Conservation (phyloP, 2,797 vertebrate genomes). For the Percopsis omiscomaycus region DNA sequence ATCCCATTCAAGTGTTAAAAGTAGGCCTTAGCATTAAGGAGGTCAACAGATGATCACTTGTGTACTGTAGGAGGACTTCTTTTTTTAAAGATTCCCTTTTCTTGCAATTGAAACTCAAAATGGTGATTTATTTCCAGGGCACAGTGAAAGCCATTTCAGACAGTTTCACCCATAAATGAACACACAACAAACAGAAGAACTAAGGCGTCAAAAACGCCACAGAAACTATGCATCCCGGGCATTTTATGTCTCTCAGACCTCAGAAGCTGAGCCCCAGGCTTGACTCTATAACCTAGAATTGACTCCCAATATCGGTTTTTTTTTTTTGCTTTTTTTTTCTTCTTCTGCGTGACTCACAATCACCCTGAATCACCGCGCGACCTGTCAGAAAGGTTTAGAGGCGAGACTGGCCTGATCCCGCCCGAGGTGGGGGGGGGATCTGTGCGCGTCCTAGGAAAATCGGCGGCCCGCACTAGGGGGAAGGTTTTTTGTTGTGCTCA, state of each 20-base stretch:
- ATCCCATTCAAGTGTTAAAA: too few relatives aligned
- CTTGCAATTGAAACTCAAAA: slow-evolving; percentile 8
- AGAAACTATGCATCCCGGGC: slow-evolving; percentile 3
- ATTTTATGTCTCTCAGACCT: slow-evolving; percentile 4
- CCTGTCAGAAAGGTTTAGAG: slow-evolving; percentile 60
- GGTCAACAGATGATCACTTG: too few relatives aligned
- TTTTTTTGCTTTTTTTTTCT: slow-evolving; percentile 13
- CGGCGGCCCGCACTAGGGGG: slow-evolving; percentile 13
- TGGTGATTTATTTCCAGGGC: slow-evolving; percentile 27
- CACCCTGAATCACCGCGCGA: slow-evolving; percentile 58
- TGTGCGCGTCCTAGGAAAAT: slow-evolving; percentile 31
- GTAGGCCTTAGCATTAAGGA: too few relatives aligned
- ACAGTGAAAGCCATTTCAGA: slow-evolving; percentile 41
- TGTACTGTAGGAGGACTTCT: too few relatives aligned
- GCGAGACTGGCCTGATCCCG: slow-evolving; percentile 20
- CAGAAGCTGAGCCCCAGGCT: neutral
- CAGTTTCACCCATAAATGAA: slow-evolving; percentile 7
- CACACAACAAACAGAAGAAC: slow-evolving; percentile 36
- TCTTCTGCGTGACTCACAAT: slow-evolving; percentile 40
- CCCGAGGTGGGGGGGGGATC: slow-evolving; percentile 22
- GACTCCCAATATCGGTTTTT: slow-evolving; percentile 17
- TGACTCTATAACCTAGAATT: slow-evolving; percentile 16
- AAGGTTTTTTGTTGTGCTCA: slow-evolving; percentile 26
- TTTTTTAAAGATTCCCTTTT: neutral
- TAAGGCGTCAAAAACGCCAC: slow-evolving; percentile 34